Evolutionary conservation across 2,888 invertebrate species (phyloP).

Genomic region (Neria commutata): DNA sequence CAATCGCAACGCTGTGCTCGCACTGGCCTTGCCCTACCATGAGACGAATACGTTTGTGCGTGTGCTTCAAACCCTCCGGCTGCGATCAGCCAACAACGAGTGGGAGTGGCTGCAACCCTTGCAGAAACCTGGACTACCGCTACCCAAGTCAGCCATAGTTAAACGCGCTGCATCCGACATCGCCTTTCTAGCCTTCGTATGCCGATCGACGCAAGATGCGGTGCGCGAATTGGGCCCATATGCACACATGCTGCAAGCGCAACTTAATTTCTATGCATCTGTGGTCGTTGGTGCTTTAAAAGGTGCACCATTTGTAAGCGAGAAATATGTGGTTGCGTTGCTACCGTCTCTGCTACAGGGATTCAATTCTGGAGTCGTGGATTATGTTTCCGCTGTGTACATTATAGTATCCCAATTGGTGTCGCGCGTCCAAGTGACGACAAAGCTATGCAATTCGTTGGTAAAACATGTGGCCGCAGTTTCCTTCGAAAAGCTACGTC

Average conservation of each 20-base stretch:
- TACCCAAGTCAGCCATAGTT: constrained; percentile 75
- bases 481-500: constrained; percentile 64
- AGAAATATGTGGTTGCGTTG: constrained; percentile 72
- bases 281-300: constrained; percentile 75
- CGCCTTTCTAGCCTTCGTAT: constrained; percentile 70
- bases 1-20: constrained; percentile 81
- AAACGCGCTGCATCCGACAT: constrained; percentile 73
- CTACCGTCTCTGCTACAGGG: constrained; percentile 76
- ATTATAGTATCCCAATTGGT: constrained; percentile 76
- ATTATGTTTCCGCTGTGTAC: constrained; percentile 76
- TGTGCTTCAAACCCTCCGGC: constrained; percentile 76
- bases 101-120: constrained; percentile 80
- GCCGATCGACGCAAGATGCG: constrained; percentile 65
- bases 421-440: constrained; percentile 68
- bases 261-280: constrained; percentile 82
- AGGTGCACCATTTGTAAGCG: constrained; percentile 64
- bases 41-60: constrained; percentile 87
- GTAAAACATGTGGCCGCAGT: constrained; percentile 67
- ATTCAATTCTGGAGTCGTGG: constrained; percentile 70
- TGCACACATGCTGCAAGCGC: constrained; percentile 69
- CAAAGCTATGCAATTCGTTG: constrained; percentile 67
- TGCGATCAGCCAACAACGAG: constrained; percentile 67
- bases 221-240: constrained; percentile 66
- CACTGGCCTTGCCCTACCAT: constrained; percentile 88
- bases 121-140: constrained; percentile 75